Evolutionary conservation across 2,113 vertebrate species (phyloP).

Genomic region (Barbus barbus): DNA sequence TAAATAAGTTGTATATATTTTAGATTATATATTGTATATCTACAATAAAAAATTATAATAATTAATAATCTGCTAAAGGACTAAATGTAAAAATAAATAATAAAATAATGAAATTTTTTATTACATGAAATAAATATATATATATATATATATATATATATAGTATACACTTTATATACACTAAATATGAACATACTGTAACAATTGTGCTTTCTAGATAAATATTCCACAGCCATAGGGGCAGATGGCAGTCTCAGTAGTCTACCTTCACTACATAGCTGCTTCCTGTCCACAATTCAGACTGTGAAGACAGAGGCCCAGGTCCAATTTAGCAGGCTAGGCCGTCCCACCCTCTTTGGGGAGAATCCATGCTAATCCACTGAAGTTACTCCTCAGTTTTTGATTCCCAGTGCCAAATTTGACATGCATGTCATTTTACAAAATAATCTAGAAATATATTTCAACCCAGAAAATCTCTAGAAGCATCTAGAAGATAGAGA

Average conservation of each 20-base stretch:
- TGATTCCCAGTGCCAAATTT: no score
- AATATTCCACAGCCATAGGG: slow-evolving; percentile 40
- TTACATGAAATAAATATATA: no score
- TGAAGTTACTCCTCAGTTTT: background rate
- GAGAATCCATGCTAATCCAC: slow-evolving; percentile 7
- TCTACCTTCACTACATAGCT: slow-evolving; percentile 50
- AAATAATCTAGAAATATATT: background rate
- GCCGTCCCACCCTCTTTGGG: background rate
- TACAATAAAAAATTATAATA: no score
- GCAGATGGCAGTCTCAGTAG: slow-evolving; percentile 56
- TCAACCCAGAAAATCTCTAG: background rate
- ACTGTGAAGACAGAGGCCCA: slow-evolving; percentile 38
- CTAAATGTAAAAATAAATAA: no score
- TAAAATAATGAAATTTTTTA: no score
- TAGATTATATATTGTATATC: no score
- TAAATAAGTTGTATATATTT: no score
- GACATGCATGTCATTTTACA: background rate
- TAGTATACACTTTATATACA: no score
- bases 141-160: no score
- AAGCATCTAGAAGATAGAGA: background rate
- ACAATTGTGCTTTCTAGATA: background rate
- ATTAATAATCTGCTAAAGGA: no score
- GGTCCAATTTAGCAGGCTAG: slow-evolving; percentile 40
- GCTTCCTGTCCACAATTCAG: slow-evolving; percentile 56
- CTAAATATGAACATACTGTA: no score